phyloP scores from a whole-genome alignment of 2,888 invertebrate genomes.

The Harpalus rufipes region DNA sequence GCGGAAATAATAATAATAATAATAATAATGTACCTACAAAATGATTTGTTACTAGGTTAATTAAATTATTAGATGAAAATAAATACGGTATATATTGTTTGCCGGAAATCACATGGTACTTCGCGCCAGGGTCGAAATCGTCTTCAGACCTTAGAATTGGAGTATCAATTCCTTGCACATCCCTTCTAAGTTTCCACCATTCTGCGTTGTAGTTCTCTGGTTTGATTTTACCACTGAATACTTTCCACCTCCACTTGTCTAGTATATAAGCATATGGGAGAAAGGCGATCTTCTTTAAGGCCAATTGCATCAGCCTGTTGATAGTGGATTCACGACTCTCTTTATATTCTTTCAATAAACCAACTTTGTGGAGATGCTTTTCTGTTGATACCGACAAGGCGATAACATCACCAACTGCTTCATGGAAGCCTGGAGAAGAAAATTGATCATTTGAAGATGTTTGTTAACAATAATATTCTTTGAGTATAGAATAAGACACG shows the following conservation, averaged over 20 bases:
- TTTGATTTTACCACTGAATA: conserved; percentile 82
- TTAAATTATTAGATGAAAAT: not conserved
- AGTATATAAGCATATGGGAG: conserved; percentile 85
- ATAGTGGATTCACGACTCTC: conserved; percentile 80
- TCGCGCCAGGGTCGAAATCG: conserved; percentile 84
- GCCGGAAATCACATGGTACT: conserved; percentile 84
- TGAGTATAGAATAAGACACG: too few relatives aligned
- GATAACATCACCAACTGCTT: conserved; percentile 82
- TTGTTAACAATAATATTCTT: too few relatives aligned
- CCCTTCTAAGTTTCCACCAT: conserved; percentile 82
- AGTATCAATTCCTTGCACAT: conserved; percentile 82
- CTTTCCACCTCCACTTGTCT: conserved; percentile 85
- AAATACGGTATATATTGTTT: conserved; percentile 83
- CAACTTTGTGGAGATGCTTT: conserved; percentile 86
- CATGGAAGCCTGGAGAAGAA: conserved; percentile 79
- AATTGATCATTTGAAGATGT: not conserved
- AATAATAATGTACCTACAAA: too few relatives aligned
- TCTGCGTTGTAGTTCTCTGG: conserved; percentile 83
- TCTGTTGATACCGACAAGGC: conserved; percentile 79
- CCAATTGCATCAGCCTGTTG: conserved; percentile 80
- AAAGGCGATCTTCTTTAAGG: conserved; percentile 85
- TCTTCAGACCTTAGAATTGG: conserved; percentile 81
- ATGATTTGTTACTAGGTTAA: not conserved
- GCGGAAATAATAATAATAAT: too few relatives aligned
- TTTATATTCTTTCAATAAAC: conserved; percentile 80